Base-by-base conservation (phyloP, 2,113 vertebrate species). In the Phoxinus phoxinus region DNA sequence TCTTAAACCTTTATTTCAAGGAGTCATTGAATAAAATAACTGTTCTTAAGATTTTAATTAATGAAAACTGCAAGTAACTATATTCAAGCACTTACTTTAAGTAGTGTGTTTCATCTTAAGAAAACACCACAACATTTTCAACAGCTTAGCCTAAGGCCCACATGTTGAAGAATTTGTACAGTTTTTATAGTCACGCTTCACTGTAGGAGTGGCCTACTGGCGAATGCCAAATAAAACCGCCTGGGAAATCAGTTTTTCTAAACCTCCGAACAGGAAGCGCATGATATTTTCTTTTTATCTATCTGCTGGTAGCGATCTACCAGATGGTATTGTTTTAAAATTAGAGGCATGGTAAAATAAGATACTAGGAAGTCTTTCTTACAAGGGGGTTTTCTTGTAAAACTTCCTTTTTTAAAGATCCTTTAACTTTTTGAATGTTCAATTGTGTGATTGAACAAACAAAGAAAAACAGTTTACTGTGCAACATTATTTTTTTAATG, bases 111-210 rank as follows among this genome's bases (percentile, higher is more conserved):
- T 76, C 25, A 41, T 81, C 37, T 81, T 27, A n/a, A 81, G 10
- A 65, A 41, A 81, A 81, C 37, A 63, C 37, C 59, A 48, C 59
- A 46, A 11, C 0, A 4, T 46, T 46, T 80, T 63, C n/a, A 78
- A 37, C 23, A 59, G 21, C 35, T 41, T 25, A 41, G 59, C 78
- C 78, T 46, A 65, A 65, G 78, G 59, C 37, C 35, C 80, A 69
- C 80, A 83, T 32, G 46, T 56, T 83, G 65, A 83, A 35, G 19
- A 71, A 69, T 51, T 83, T 71, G 46, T 32, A 30, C 44, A 51
- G 78, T 65, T 81, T 81, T 69, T 81, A 51, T 69, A 51, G 79
- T 81, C 79, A 81, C 61, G 79, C 79, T 69, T 81, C 44, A 69
- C 25, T 81, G 27, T 81, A 67, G 61, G 44, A 81, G 80, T 56